phyloP scores from a whole-genome alignment of 2,113 vertebrate genomes.

The Microcebus lehilahytsara region DNA sequence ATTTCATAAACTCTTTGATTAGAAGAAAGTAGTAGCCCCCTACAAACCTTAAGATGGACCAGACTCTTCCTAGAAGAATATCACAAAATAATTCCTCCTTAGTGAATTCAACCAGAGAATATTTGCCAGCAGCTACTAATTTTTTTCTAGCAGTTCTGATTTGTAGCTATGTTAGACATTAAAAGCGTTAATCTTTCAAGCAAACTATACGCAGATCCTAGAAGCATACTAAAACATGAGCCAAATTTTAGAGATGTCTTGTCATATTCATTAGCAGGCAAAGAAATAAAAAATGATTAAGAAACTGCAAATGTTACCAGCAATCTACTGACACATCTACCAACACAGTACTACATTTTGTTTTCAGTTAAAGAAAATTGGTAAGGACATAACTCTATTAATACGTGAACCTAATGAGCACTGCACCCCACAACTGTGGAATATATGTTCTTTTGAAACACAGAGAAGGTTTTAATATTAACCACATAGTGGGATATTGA shows the following conservation, averaged over 20 bases:
- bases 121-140: conserved; percentile 81
- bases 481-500: neutral
- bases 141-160: conserved; percentile 89
- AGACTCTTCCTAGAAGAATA: conserved; percentile 87
- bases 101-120: conserved; percentile 84
- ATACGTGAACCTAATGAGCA: neutral
- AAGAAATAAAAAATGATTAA: conserved; percentile 86
- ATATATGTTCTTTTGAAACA: neutral
- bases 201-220: conserved; percentile 91
- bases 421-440: neutral
- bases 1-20: conserved; percentile 88
- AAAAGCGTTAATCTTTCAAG: conserved; percentile 85
- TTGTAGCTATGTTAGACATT: conserved; percentile 87
- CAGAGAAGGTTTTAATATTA: neutral
- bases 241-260: conserved; percentile 86
- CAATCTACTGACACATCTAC: neutral
- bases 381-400: neutral
- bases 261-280: conserved; percentile 87
- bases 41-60: conserved; percentile 83
- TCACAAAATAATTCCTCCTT: conserved; percentile 89
- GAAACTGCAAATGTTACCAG: conserved; percentile 80
- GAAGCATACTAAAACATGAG: conserved; percentile 94
- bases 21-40: conserved; percentile 86
- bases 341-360: neutral
- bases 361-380: neutral